phyloP scores from a whole-genome alignment of 2,797 vertebrate species.

The Hydrocynus forskahlii region DNA sequence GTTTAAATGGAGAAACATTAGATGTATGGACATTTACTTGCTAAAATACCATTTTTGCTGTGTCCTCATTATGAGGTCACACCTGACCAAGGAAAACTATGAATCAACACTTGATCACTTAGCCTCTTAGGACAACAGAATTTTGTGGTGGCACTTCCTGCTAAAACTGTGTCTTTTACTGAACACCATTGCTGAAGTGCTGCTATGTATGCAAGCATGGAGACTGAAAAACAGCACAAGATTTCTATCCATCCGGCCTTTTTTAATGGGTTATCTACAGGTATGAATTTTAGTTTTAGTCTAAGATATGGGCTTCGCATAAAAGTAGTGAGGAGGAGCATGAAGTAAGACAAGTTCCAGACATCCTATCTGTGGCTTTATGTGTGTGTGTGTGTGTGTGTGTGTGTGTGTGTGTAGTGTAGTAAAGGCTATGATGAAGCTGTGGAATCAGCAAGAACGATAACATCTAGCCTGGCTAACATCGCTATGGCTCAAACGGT shows the following conservation, averaged over 20 bases:
- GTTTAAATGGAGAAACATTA: too few relatives aligned
- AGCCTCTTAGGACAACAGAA: too few relatives aligned
- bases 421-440: constrained; percentile 19
- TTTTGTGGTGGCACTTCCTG: too few relatives aligned
- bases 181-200: too few relatives aligned
- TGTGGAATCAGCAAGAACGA: constrained; percentile 35
- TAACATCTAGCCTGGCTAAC: constrained; percentile 48
- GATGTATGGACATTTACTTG: too few relatives aligned
- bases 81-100: too few relatives aligned
- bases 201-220: neutral
- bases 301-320: constrained; percentile 2
- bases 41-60: too few relatives aligned
- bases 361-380: neutral
- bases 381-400: neutral
- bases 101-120: too few relatives aligned
- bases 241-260: neutral
- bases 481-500: constrained; percentile 30
- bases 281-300: neutral
- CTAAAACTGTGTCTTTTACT: too few relatives aligned
- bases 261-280: neutral
- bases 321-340: constrained; percentile 3
- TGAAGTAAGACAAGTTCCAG: constrained; percentile 40
- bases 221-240: neutral
- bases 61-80: too few relatives aligned
- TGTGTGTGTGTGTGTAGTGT: neutral